phyloP scores from a whole-genome alignment of 2,888 invertebrate species.

The Cynaeus angustus region DNA sequence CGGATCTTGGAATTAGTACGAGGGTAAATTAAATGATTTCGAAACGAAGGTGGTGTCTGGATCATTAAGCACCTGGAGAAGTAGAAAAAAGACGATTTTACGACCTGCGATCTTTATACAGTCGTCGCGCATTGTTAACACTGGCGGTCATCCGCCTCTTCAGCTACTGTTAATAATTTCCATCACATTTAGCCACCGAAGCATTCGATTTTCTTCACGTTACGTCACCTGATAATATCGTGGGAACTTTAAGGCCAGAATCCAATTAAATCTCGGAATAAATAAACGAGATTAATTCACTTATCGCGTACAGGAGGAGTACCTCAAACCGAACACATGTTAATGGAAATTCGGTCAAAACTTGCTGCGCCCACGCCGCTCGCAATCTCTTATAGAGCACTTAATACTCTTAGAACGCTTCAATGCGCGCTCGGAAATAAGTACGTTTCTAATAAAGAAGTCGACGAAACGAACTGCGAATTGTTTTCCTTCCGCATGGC shows the following conservation, averaged over 20 bases:
- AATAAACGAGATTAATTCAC: constrained; percentile 41
- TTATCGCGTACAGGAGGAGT: constrained; percentile 36
- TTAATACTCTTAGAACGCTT: constrained; percentile 6
- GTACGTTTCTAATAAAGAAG: too few relatives aligned
- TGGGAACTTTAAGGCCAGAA: constrained; percentile 27
- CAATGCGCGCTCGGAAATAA: constrained; percentile 5
- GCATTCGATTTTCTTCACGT: constrained; percentile 26
- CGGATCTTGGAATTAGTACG: not conserved
- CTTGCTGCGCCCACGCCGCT: constrained; percentile 24
- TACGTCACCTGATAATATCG: constrained; percentile 34
- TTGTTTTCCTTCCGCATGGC: too few relatives aligned
- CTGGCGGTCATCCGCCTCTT: not conserved
- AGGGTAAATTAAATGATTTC: too few relatives aligned
- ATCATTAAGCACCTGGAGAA: not conserved
- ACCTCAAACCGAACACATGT: constrained; percentile 26
- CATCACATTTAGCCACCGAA: constrained; percentile 20
- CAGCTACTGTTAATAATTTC: constrained; percentile 20
- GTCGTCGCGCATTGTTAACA: constrained; percentile 8
- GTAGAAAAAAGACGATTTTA: constrained; percentile 1
- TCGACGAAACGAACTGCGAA: too few relatives aligned
- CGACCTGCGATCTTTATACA: not conserved
- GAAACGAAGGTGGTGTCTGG: too few relatives aligned
- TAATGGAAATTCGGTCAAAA: constrained; percentile 39
- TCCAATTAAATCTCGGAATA: constrained; percentile 38
- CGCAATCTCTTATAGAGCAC: not conserved